Conservation (phyloP, 2,797 vertebrate species). For the Pseudochirops corinnae region DNA sequence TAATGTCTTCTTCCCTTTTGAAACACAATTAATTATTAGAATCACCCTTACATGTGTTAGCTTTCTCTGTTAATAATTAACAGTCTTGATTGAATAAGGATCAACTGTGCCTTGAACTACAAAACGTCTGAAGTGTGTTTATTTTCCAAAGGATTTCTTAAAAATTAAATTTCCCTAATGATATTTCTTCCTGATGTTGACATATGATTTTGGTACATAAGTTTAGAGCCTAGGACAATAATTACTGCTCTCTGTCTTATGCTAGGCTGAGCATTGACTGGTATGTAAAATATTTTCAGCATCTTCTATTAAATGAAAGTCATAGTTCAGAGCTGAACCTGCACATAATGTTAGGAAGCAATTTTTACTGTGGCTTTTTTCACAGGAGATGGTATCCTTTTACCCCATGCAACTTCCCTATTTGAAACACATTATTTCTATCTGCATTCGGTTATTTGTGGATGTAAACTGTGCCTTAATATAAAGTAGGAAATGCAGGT, state of each 20-base stretch:
- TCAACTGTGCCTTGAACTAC: not conserved
- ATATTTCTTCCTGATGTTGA: not conserved
- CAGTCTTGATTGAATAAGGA: not conserved
- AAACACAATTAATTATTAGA: not conserved
- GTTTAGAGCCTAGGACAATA: not conserved
- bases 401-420: not conserved
- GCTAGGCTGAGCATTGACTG: not conserved
- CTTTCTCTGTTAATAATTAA: not conserved
- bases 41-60: not conserved
- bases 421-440: not conserved
- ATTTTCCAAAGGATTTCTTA: conserved; percentile 30
- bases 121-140: not conserved
- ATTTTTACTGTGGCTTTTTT: not conserved
- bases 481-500: not conserved
- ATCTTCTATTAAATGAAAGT: not conserved
- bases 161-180: not conserved
- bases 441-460: not conserved
- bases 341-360: not conserved
- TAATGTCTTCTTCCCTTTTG: not conserved
- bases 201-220: conserved; percentile 8
- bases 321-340: conserved; percentile 4
- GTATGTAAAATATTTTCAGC: not conserved
- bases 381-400: not conserved
- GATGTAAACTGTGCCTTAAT: not conserved
- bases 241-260: not conserved